phyloP scores from a whole-genome alignment of 2,888 invertebrate genomes.

The Papilio gigon region DNA sequence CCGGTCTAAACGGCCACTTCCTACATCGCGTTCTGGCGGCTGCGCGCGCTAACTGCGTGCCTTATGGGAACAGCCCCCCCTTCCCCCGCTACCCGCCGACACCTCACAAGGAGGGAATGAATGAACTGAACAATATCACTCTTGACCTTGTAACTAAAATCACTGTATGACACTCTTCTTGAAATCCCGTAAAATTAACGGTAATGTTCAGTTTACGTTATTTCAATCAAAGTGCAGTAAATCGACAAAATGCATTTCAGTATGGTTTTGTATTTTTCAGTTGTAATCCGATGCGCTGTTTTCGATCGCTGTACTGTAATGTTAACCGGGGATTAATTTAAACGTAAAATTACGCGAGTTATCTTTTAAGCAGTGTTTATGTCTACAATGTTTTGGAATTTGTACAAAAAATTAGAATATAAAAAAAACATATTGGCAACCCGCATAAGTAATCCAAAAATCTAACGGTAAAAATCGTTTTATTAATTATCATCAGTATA shows the following conservation, averaged over 20 bases:
- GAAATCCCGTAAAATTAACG: not conserved
- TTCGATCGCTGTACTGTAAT: too few species aligned
- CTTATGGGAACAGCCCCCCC: constrained; percentile 67
- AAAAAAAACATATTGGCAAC: not conserved
- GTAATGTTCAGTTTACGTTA: too few species aligned
- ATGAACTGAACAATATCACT: constrained; percentile 21
- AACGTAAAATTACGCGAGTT: too few species aligned
- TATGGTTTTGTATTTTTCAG: too few species aligned
- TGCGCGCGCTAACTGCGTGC: constrained; percentile 66
- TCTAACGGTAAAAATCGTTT: not conserved
- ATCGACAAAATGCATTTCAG: too few species aligned
- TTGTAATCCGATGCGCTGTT: too few species aligned
- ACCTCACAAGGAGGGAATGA: constrained; percentile 28
- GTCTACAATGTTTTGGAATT: not conserved
- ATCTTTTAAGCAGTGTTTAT: too few species aligned
- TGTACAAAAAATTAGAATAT: not conserved
- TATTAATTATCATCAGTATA: constrained; percentile 2
- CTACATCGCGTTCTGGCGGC: constrained; percentile 74
- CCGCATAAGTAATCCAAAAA: not conserved
- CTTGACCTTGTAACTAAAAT: not conserved
- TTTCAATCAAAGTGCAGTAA: too few species aligned
- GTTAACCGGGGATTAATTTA: too few species aligned
- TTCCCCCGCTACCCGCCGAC: not conserved
- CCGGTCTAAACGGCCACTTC: constrained; percentile 72
- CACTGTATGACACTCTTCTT: not conserved